Evolutionary conservation across 2,113 vertebrate species (phyloP).

Genomic region (Indicator indicator): DNA sequence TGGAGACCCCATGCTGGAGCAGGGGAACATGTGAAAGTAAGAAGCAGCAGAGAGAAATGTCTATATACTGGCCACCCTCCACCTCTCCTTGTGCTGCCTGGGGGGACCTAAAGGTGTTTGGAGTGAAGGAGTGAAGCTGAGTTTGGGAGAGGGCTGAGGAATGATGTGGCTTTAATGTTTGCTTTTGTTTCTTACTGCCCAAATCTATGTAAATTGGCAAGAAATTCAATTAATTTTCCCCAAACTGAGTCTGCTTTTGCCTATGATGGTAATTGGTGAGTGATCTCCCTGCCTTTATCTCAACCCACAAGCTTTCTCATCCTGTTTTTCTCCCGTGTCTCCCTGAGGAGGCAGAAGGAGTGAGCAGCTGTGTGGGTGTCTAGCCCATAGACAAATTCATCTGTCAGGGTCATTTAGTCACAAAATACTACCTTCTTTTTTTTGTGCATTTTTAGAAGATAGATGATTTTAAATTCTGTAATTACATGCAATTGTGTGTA

Average conservation of each 20-base stretch:
- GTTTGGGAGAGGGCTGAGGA: not conserved
- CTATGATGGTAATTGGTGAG: not conserved
- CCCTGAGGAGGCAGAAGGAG: not conserved
- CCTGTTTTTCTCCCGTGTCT: not conserved
- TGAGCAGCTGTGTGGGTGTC: not conserved
- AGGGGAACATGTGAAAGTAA: not conserved
- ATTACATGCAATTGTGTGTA: not conserved
- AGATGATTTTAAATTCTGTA: not conserved
- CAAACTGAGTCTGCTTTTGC: not conserved
- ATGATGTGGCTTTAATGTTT: not conserved
- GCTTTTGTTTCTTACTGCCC: not conserved
- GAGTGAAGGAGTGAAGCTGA: not conserved
- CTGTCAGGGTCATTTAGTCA: not conserved
- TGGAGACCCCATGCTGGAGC: not conserved
- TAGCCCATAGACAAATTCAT: not conserved
- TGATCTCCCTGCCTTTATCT: not conserved
- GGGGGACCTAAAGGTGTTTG: fast-evolving
- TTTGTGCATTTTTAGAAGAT: not conserved
- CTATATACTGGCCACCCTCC: not conserved
- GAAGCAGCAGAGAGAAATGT: not conserved
- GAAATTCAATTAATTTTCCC: not conserved
- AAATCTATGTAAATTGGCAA: not conserved
- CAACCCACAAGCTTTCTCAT: not conserved
- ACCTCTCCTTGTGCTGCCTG: not conserved
- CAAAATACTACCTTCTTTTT: not conserved